A percentile compares a stretch with the other conserved stretches of the same genome.
phyloP scores from a whole-genome alignment of 2,113 vertebrate genomes.

The Brachyhypopomus occidentalis region DNA sequence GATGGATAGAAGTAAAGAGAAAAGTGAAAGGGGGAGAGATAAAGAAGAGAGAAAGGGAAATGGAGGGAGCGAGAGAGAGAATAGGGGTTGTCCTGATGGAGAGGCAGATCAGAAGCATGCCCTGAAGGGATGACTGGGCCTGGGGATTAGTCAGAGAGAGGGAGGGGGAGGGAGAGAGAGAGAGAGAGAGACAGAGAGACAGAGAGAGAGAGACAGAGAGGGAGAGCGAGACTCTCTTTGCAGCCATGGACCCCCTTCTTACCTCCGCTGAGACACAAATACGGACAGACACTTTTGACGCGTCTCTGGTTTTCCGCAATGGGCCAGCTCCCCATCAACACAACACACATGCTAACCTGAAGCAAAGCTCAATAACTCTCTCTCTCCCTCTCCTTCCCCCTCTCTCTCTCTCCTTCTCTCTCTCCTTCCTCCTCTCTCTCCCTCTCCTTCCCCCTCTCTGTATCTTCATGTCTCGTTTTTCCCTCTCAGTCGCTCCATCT shows the following conservation, averaged over 20 bases:
- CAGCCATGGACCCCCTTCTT: constrained; percentile 89
- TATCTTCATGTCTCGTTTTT: constrained; percentile 15
- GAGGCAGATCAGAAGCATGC: constrained; percentile 99
- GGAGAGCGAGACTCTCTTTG: constrained; percentile 65
- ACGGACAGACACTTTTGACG: constrained; percentile 89
- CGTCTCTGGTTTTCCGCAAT: constrained; percentile 75
- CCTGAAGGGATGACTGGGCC: constrained; percentile 98
- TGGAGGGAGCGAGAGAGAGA: constrained; percentile 6
- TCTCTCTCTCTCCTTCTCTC: constrained; percentile 46
- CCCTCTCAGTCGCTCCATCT: constrained; percentile 30
- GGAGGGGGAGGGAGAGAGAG: constrained; percentile 10
- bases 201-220: constrained; percentile 14
- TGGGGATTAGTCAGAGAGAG: constrained; percentile 85
- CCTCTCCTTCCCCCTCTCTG: constrained; percentile 17
- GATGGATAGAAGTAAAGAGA: constrained; percentile 15
- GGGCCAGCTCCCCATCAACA: constrained; percentile 81
- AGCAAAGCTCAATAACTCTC: constrained; percentile 37
- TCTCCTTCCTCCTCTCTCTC: constrained; percentile 55
- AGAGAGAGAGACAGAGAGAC: constrained; percentile 23
- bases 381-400: constrained; percentile 26
- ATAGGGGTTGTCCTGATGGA: constrained; percentile 63
- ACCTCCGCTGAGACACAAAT: constrained; percentile 96
- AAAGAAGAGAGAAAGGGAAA: constrained; percentile 70
- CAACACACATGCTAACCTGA: constrained; percentile 71
- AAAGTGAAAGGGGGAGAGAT: constrained; percentile 62